Evolutionary conservation across 2,888 invertebrate genomes (phyloP), one percentile per base, ranked within the genome.

Genomic region (Blastobasis lacticolella): DNA sequence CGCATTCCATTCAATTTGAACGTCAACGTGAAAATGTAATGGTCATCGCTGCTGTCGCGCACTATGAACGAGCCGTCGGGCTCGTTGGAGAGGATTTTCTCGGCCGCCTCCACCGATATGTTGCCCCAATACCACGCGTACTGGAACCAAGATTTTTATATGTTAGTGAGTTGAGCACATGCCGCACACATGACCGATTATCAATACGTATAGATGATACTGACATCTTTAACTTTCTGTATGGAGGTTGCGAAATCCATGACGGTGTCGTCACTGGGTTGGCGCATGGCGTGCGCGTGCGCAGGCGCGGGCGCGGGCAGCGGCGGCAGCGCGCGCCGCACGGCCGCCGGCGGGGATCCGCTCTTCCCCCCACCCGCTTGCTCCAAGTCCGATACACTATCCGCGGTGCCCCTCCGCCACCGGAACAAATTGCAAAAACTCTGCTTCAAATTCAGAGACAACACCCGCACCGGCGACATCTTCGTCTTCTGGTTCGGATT

Each of bases 111-210:
- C 51, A 96, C 95, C 37, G 96, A 95, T 68, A 97, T 91, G 41
- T 97, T 96, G 55, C 97, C 97, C 97, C 97, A 97, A 76, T 97
- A 97, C 97, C 97, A 97, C 45, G 96, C 97, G 75, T 95, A 96
- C 96, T 96, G 76, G 60, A 89, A 69, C 53, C 59, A 58, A 63
- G 56, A 55, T 47, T 46, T 41, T 10, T 36, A 42, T 7, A 45
- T 44, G 7, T 44, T 44, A 10, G n/a, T n/a, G 3, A 45, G 41
- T 38, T 23, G 42, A 23, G 54, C 51, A n/a, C 50, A 23, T 23
- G 3, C 23, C 23, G 3, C 23, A 23, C 23, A 23, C 23, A n/a
- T n/a, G 23, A 23, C 23, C 1, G 23, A 1, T 23, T 23, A 3
- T 2, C 23, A 2, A n/a, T 41, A 37, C 10, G 40, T 38, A 5